Evolutionary conservation across 2,113 vertebrate genomes (phyloP).

Genomic region (Hirundichthys speculiger): DNA sequence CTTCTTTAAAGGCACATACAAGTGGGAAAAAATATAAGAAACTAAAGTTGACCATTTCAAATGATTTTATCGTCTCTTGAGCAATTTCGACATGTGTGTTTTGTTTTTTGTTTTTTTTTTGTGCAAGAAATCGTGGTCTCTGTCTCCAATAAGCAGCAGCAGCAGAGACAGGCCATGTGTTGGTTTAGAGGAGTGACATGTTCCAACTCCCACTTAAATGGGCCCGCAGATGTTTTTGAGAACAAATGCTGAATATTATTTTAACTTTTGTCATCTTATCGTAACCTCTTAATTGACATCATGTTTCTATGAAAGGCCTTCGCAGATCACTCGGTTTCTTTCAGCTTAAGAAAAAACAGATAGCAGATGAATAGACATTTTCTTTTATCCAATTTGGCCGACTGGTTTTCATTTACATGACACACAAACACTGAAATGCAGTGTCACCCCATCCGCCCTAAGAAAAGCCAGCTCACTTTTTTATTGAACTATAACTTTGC

Average conservation of each 20-base stretch:
- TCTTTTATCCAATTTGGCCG: not conserved
- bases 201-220: not conserved
- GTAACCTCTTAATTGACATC: not conserved
- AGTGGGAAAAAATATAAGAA: no score
- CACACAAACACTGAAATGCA: constrained; percentile 7
- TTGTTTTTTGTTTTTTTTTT: no score
- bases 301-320: not conserved
- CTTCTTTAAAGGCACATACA: no score
- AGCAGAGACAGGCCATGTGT: not conserved
- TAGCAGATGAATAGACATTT: not conserved
- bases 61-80: no score
- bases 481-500: constrained; percentile 45
- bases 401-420: constrained; percentile 23
- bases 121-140: no score
- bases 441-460: constrained; percentile 24
- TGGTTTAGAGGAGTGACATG: not conserved
- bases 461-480: constrained; percentile 7
- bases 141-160: not conserved
- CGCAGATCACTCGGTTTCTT: not conserved
- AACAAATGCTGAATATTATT: not conserved
- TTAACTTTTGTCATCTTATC: no score
- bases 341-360: not conserved
- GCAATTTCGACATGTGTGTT: no score
- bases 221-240: not conserved
- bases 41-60: no score